Conservation (phyloP, 64 coral and sea anemone genomes). For the Pocillopora damicornis region DNA sequence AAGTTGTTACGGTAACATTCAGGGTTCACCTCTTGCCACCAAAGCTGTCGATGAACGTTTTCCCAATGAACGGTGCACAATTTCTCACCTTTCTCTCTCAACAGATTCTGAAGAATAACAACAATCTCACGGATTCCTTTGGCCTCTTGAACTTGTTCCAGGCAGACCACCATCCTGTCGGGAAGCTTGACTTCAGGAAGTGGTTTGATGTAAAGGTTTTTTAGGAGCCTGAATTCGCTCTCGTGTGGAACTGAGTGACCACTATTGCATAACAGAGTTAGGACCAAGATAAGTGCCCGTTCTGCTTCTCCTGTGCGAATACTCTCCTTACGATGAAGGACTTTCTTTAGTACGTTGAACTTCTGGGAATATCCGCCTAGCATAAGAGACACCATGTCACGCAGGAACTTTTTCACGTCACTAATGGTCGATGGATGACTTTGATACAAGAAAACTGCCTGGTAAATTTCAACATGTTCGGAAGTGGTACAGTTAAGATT, state of each 20-base stretch:
- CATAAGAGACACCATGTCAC: slow-evolving; percentile 53
- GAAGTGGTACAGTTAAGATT: background rate
- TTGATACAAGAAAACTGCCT: slow-evolving; percentile 33
- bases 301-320: slow-evolving; percentile 50
- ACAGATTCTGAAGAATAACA: background rate
- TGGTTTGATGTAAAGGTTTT: background rate
- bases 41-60: background rate
- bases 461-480: slow-evolving; percentile 1
- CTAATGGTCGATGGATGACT: background rate
- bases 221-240: slow-evolving; percentile 29
- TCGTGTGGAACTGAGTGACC: slow-evolving; percentile 36
- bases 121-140: slow-evolving; percentile 39
- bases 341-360: slow-evolving; percentile 56
- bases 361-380: slow-evolving; percentile 13
- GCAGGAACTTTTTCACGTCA: slow-evolving; percentile 38
- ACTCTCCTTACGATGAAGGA: background rate
- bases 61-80: slow-evolving; percentile 59
- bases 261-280: slow-evolving; percentile 84
- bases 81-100: slow-evolving; percentile 19
- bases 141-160: slow-evolving; percentile 4
- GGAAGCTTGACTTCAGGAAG: background rate
- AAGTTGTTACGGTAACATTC: background rate
- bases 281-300: slow-evolving; percentile 58
- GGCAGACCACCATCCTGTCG: slow-evolving; percentile 16
- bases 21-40: background rate